These are phyloP conservation scores for Eumacrocentrus americanus DNA, from an alignment of 2,888 invertebrate genomes.

Conservation along the genomic window DNA sequence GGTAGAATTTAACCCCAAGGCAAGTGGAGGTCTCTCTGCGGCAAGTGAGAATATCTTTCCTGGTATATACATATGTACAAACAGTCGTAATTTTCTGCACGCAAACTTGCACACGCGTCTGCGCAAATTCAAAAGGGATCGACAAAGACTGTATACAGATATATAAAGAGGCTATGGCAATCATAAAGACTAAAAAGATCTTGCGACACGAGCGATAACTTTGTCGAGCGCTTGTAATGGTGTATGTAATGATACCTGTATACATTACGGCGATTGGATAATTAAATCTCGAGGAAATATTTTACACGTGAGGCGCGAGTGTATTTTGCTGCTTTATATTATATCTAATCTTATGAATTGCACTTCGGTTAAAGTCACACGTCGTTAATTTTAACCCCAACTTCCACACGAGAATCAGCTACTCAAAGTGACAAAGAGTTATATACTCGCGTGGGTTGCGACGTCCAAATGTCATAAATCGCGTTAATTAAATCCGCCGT, in stretches of 20 bases:
- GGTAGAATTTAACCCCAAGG: background rate
- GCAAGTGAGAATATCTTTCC: conserved; percentile 22
- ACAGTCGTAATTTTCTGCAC: conserved; percentile 29
- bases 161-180: no score
- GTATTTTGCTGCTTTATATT: background rate
- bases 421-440: conserved; percentile 31
- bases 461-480: conserved; percentile 46
- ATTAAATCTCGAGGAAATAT: conserved; percentile 17
- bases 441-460: conserved; percentile 28
- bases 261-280: conserved; percentile 5
- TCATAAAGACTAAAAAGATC: no score
- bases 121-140: conserved; percentile 14
- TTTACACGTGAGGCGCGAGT: background rate
- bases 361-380: conserved; percentile 31
- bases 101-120: conserved; percentile 24
- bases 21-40: background rate
- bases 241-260: no score
- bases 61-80: conserved; percentile 11
- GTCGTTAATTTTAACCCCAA: conserved; percentile 29
- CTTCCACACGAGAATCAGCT: conserved; percentile 14
- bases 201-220: background rate
- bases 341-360: conserved; percentile 22
- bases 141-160: background rate
- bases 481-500: conserved; percentile 49
- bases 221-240: background rate